A percentile compares a stretch with the other conserved stretches of the same genome.
These are phyloP conservation scores for Panzeria rudis DNA, from an alignment of 2,888 invertebrate genomes.

Conservation along the genomic window DNA sequence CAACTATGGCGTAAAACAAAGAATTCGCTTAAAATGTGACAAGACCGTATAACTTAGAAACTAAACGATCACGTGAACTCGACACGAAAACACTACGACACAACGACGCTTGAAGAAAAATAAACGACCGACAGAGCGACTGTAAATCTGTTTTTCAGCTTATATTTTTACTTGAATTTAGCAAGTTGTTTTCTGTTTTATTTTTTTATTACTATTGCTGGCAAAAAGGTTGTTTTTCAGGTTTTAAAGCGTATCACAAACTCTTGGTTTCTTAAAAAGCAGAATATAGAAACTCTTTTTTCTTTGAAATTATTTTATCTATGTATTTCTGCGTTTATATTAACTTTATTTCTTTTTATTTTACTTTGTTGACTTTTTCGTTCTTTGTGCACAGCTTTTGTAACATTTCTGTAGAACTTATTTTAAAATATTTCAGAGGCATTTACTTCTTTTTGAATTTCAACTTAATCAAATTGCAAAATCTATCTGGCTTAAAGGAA, in stretches of 20 bases:
- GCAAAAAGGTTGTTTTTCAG: slow-evolving; percentile 81
- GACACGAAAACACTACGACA: slow-evolving; percentile 52
- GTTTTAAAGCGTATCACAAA: slow-evolving; percentile 76
- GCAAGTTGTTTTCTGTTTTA: slow-evolving; percentile 54
- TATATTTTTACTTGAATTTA: slow-evolving; percentile 45
- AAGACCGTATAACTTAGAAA: slow-evolving; percentile 47
- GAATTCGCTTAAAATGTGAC: slow-evolving; percentile 59
- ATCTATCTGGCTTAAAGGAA: slow-evolving; percentile 57
- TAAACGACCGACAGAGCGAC: slow-evolving; percentile 63
- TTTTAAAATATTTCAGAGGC: slow-evolving; percentile 1
- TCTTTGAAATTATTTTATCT: slow-evolving; percentile 57
- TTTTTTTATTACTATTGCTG: slow-evolving; percentile 63
- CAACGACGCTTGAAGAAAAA: slow-evolving; percentile 41
- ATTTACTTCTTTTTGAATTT: slow-evolving; percentile 63
- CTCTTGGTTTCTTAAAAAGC: slow-evolving; percentile 75
- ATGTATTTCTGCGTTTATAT: slow-evolving; percentile 12
- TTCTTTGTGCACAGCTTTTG: slow-evolving; percentile 49
- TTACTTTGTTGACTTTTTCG: slow-evolving; percentile 36
- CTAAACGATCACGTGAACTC: slow-evolving; percentile 50
- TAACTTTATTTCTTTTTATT: slow-evolving; percentile 18
- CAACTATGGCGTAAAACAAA: slow-evolving; percentile 37
- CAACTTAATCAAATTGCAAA: slow-evolving; percentile 53
- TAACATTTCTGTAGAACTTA: slow-evolving; percentile 60
- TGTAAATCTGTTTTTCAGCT: slow-evolving; percentile 61
- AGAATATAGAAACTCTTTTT: slow-evolving; percentile 68